Evolutionary conservation across 2,113 vertebrate genomes (phyloP).

Genomic region (Mirza zaza): DNA sequence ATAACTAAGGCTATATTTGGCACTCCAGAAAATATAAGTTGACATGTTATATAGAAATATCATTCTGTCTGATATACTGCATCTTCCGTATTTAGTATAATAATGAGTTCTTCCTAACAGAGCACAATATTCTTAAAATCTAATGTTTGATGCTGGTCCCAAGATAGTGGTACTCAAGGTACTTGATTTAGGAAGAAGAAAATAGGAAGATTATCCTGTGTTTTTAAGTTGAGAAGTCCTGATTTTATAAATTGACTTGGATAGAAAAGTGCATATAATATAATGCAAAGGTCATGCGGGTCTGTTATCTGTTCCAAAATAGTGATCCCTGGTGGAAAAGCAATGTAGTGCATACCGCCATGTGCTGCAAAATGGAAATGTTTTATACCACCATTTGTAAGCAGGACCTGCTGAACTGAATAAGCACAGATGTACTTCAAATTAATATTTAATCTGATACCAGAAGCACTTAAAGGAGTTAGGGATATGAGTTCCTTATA

Average conservation of each 20-base stretch:
- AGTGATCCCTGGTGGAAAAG: slow-evolving; percentile 62
- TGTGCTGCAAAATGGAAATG: slow-evolving; percentile 50
- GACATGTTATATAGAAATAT: slow-evolving; percentile 9
- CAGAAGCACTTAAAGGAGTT: slow-evolving; percentile 82
- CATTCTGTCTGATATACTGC: not conserved
- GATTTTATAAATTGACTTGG: slow-evolving; percentile 57
- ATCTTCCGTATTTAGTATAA: slow-evolving; percentile 49
- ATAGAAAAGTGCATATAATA: slow-evolving; percentile 66
- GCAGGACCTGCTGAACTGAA: slow-evolving; percentile 58
- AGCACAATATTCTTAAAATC: slow-evolving; percentile 49
- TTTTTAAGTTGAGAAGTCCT: slow-evolving; percentile 37
- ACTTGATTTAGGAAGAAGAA: slow-evolving; percentile 44
- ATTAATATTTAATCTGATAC: slow-evolving; percentile 85
- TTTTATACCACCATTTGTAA: slow-evolving; percentile 42
- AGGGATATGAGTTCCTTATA: slow-evolving; percentile 69
- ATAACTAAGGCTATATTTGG: slow-evolving; percentile 17
- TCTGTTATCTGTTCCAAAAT: slow-evolving; percentile 43
- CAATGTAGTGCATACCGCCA: slow-evolving; percentile 43
- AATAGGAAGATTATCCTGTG: slow-evolving; percentile 8
- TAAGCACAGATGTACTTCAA: slow-evolving; percentile 76
- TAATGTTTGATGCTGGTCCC: slow-evolving; percentile 17
- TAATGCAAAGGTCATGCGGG: slow-evolving; percentile 51
- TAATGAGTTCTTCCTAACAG: slow-evolving; percentile 34
- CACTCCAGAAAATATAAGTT: slow-evolving; percentile 34
- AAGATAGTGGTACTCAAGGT: slow-evolving; percentile 22